Evolutionary conservation across 2,888 invertebrate species (phyloP), one percentile per base, ranked within the genome.

Genomic region (Aphidius colemani): DNA sequence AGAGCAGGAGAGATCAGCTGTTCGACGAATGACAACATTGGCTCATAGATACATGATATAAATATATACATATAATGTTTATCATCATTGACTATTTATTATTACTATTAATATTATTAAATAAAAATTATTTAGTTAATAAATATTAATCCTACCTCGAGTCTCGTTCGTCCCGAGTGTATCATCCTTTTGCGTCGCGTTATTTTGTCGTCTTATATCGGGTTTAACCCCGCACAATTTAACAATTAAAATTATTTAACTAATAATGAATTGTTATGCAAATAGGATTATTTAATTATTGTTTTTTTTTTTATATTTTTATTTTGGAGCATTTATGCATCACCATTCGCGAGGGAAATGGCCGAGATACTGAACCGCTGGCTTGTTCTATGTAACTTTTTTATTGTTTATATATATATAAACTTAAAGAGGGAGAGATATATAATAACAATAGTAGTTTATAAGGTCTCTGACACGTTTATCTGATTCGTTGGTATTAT

Each of bases 121-220:
- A 61, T 49, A 41, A 44, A 60, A 55, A 55, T 61, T 44, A 65
- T 66, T 66, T 62, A 75, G 7, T 30, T 58, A 9, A 45, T 53
- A 50, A 59, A 50, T 65, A 57, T 57, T 57, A 30, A 30, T 57
- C 78, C 78, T 81, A 81, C 82, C 82, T 81, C 81, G 81, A 81
- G 82, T 80, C 80, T 80, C 75, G 82, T 80, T 64, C 82, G 82
- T 79, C 81, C 82, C 79, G 82, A 82, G 75, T 82, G 82, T 80
- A 82, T 82, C 82, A 82, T 82, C 79, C 81, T 82, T 81, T 82
- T 82, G 77, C 80, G 79, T 77, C 79, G 81, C 80, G 81, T 82
- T 81, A 82, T 82, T 81, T 81, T 81, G 81, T 64, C 58, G 5
- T 66, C 67, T 63, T 39, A 46, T 57, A 57, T 46, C 69, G 70